phyloP scores from a whole-genome alignment of 2,113 vertebrate genomes.

The Ochotona princeps region DNA sequence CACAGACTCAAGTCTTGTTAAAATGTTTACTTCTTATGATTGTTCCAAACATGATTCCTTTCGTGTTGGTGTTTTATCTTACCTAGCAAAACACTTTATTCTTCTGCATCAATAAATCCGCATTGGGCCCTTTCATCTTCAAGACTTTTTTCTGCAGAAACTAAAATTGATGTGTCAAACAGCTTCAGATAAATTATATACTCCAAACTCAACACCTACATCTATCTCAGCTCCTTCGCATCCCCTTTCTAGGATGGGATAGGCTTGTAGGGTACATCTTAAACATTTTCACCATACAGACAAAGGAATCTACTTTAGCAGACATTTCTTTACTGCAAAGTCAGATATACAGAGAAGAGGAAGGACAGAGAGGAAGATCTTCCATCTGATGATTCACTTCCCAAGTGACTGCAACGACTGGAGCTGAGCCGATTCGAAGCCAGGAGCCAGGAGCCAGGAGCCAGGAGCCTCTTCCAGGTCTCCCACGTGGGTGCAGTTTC shows the following conservation, averaged over 20 bases:
- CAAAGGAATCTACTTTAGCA: background rate
- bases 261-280: background rate
- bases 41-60: background rate
- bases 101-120: background rate
- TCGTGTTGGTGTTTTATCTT: background rate
- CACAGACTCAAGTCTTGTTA: background rate
- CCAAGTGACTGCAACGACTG: too few species aligned
- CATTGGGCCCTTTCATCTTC: background rate
- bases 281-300: background rate
- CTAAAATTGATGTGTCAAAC: background rate
- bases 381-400: too few species aligned
- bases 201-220: background rate
- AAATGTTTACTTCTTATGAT: background rate
- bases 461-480: too few species aligned
- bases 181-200: constrained; percentile 13
- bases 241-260: background rate
- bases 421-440: too few species aligned
- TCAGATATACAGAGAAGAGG: too few species aligned
- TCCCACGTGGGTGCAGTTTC: too few species aligned
- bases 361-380: too few species aligned
- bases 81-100: background rate
- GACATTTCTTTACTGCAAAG: background rate
- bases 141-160: background rate
- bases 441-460: too few species aligned
- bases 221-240: background rate